Evolutionary conservation across 2,797 vertebrate genomes (phyloP).

Genomic region (Phalloptychus januarius): DNA sequence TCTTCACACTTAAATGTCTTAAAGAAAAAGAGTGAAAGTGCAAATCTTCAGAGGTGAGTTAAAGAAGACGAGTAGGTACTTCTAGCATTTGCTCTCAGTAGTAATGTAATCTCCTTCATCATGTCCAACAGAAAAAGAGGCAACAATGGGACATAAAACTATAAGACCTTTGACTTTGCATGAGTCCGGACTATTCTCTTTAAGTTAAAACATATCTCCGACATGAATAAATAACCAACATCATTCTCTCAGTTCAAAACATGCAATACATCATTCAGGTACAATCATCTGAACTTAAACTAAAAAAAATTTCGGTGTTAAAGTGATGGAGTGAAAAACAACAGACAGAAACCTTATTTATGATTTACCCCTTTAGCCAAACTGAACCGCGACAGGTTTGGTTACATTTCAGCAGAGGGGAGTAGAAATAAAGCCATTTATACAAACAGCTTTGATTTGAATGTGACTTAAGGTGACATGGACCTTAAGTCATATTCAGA

Average conservation of each 20-base stretch:
- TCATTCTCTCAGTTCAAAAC: slow-evolving; percentile 56
- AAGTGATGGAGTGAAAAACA: not conserved
- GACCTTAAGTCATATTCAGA: too few relatives aligned
- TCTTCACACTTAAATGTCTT: not conserved
- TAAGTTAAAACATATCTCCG: slow-evolving; percentile 24
- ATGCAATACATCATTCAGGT: slow-evolving; percentile 1
- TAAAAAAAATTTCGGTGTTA: not conserved
- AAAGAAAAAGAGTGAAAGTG: slow-evolving; percentile 44
- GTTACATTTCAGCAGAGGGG: not conserved
- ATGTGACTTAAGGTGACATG: not conserved
- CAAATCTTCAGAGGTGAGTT: slow-evolving; percentile 38
- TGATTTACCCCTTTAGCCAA: not conserved
- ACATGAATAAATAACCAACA: slow-evolving; percentile 65
- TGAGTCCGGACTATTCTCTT: not conserved
- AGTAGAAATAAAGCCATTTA: not conserved
- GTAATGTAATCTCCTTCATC: slow-evolving; percentile 14
- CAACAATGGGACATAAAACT: not conserved
- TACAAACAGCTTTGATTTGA: slow-evolving; percentile 17
- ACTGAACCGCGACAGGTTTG: not conserved
- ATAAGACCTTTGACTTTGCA: not conserved
- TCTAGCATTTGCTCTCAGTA: slow-evolving; percentile 12
- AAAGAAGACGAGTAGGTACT: not conserved
- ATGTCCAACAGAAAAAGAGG: not conserved
- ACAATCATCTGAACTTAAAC: not conserved
- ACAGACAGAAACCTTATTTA: not conserved